Conservation (phyloP, 1,140 invertebrate genomes). For the Zaprionus ornatus region DNA sequence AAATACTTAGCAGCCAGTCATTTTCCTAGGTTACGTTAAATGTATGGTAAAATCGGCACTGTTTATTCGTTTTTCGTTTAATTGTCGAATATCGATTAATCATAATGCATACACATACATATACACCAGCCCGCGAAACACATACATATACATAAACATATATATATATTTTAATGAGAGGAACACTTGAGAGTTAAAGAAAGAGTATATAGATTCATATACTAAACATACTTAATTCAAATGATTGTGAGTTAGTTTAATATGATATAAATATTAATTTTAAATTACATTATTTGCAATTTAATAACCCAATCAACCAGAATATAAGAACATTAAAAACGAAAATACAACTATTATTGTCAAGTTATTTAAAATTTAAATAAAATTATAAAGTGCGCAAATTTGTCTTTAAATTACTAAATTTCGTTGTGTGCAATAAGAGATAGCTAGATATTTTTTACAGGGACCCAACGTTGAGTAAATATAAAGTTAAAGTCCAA, state of each 20-base stretch:
- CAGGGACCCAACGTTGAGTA: not conserved
- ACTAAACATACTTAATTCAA: constrained; percentile 75
- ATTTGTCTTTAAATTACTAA: not conserved
- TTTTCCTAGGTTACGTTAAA: constrained; percentile 58
- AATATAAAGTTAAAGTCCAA: no score
- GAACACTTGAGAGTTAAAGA: constrained; percentile 9
- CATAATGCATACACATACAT: constrained; percentile 28
- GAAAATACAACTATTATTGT: constrained; percentile 63
- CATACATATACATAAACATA: constrained; percentile 27
- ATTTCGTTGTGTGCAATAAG: not conserved
- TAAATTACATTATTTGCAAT: constrained; percentile 82
- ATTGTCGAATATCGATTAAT: constrained; percentile 54
- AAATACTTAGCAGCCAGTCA: constrained; percentile 62
- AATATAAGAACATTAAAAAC: constrained; percentile 67
- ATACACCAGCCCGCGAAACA: constrained; percentile 7
- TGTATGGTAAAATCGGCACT: constrained; percentile 42
- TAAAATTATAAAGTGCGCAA: constrained; percentile 4
- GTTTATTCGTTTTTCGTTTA: constrained; percentile 60
- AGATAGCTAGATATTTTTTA: not conserved
- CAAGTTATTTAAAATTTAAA: constrained; percentile 72
- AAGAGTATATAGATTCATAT: constrained; percentile 55
- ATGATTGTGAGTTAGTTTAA: constrained; percentile 82
- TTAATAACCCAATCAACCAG: constrained; percentile 73
- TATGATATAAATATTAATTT: constrained; percentile 81
- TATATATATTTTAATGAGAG: constrained; percentile 36